Percentiles rank a stretch among this genome's conserved stretches.
Evolutionary conservation across 2,888 invertebrate species (phyloP).

Genomic region (Palloptera scutellata): DNA sequence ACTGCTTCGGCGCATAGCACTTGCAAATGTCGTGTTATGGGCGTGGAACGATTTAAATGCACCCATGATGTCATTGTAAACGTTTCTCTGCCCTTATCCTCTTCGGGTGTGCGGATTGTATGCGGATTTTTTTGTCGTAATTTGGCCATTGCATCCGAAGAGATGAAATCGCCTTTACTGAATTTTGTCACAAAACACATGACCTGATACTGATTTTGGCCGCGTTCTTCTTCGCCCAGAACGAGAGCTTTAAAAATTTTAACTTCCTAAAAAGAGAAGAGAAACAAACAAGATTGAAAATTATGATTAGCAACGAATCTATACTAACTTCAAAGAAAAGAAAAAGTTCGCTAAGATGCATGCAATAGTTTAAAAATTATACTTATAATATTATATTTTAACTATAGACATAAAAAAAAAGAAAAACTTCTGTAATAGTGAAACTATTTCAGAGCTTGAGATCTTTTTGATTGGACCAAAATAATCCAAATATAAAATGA

Average conservation of each 20-base stretch:
- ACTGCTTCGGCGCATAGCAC: conserved; percentile 80
- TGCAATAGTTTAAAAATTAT: too few species aligned
- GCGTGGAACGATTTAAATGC: conserved; percentile 71
- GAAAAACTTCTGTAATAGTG: too few species aligned
- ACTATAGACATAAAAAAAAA: too few species aligned
- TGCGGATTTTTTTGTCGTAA: conserved; percentile 89
- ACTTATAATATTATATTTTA: too few species aligned
- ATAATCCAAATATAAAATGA: too few species aligned
- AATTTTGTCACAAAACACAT: conserved; percentile 92
- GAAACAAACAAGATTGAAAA: neutral
- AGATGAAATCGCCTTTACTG: conserved; percentile 91
- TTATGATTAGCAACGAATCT: neutral
- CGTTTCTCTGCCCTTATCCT: conserved; percentile 85
- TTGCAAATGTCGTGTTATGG: conserved; percentile 78
- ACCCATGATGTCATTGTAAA: conserved; percentile 86
- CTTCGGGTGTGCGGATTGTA: conserved; percentile 88
- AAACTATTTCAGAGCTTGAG: too few species aligned
- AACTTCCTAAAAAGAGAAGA: conserved; percentile 75
- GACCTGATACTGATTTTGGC: conserved; percentile 86
- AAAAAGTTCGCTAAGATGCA: too few species aligned
- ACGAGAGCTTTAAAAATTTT: conserved; percentile 89
- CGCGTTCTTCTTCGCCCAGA: conserved; percentile 91
- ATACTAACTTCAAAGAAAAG: too few species aligned
- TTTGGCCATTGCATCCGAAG: conserved; percentile 96
- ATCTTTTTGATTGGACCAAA: too few species aligned